Conservation (phyloP, 2,888 invertebrate genomes). For the Rotaria magnacalcarata region DNA sequence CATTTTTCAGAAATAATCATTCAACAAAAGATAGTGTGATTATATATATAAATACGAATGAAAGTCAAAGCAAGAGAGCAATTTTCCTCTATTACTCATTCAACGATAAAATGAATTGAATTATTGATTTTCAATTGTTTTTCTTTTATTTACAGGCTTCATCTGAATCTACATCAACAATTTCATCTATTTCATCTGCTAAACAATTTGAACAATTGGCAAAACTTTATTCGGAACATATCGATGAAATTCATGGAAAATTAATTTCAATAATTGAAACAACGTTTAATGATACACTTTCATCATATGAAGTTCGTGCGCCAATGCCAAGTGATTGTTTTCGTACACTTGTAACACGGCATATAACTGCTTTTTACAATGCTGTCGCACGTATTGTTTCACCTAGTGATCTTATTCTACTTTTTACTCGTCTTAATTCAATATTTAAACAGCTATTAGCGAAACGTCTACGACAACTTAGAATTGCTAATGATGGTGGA, state of each 20-base stretch:
- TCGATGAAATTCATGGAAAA: slow-evolving; percentile 84
- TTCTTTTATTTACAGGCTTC: neutral
- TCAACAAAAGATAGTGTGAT: too few species aligned
- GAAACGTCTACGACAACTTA: slow-evolving; percentile 76
- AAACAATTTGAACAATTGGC: slow-evolving; percentile 47
- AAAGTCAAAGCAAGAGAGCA: too few species aligned
- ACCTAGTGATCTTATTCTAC: slow-evolving; percentile 65
- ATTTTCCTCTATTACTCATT: too few species aligned
- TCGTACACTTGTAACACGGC: slow-evolving; percentile 63
- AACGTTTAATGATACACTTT: slow-evolving; percentile 74
- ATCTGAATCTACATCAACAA: slow-evolving; percentile 11
- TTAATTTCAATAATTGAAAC: slow-evolving; percentile 81
- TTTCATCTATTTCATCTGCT: slow-evolving; percentile 37
- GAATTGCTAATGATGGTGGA: slow-evolving; percentile 88
- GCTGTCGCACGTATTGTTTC: slow-evolving; percentile 76
- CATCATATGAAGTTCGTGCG: slow-evolving; percentile 81
- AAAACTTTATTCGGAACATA: slow-evolving; percentile 70
- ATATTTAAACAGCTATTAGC: slow-evolving; percentile 76
- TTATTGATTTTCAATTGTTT: too few species aligned
- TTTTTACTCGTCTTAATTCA: slow-evolving; percentile 52
- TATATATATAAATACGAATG: too few species aligned
- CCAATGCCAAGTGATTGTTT: slow-evolving; percentile 79
- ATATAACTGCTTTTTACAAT: slow-evolving; percentile 83
- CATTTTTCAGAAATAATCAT: too few species aligned
- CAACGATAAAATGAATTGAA: too few species aligned